Percentiles rank a stretch among this genome's conserved stretches.
These are phyloP conservation scores for Syritta pipiens DNA, from an alignment of 2,888 invertebrate genomes.

Conservation along the genomic window DNA sequence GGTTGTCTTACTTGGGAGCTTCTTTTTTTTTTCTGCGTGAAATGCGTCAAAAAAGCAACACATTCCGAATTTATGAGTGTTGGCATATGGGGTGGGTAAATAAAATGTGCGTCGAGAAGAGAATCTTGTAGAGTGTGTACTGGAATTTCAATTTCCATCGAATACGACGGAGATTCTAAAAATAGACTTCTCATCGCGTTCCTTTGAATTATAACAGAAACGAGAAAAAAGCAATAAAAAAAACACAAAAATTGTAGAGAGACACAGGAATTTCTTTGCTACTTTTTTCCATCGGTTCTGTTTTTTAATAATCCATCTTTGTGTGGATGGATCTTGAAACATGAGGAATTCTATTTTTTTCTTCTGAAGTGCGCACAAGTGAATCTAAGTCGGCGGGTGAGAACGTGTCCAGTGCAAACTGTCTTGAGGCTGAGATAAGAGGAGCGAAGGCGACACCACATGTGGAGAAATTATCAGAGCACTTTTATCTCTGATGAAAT, in stretches of 20 bases:
- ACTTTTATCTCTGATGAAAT: constrained; percentile 31
- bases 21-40: constrained; percentile 5
- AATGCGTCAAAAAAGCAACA: constrained; percentile 51
- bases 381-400: constrained; percentile 8
- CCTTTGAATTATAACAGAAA: constrained; percentile 15
- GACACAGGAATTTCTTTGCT: not conserved
- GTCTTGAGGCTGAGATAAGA: constrained; percentile 11
- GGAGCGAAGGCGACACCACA: not conserved
- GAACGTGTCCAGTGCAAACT: no score
- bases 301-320: constrained; percentile 15
- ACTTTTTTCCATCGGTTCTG: not conserved
- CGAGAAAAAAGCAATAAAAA: not conserved
- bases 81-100: constrained; percentile 32
- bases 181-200: constrained; percentile 38
- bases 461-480: constrained; percentile 8
- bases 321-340: constrained; percentile 11
- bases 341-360: not conserved
- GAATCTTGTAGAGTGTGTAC: constrained; percentile 21
- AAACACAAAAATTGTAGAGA: not conserved
- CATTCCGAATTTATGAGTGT: constrained; percentile 47
- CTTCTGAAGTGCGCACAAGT: not conserved
- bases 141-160: constrained; percentile 54
- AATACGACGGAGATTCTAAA: constrained; percentile 45
- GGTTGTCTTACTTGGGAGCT: not conserved
- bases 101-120: constrained; percentile 34